These are phyloP conservation scores for Tyria jacobaeae DNA, from an alignment of 2,888 invertebrate genomes.

Conservation along the genomic window DNA sequence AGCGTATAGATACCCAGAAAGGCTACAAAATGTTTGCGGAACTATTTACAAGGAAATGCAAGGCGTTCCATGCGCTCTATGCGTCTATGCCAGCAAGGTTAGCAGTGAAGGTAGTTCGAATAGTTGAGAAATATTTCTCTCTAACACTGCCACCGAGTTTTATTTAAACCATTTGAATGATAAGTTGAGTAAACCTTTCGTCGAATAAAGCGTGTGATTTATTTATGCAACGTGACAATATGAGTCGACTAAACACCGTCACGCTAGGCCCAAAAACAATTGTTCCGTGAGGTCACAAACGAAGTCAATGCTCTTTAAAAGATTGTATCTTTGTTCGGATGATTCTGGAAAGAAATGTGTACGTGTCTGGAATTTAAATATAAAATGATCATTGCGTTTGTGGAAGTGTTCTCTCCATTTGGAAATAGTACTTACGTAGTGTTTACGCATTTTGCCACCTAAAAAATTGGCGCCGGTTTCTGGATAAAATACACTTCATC, in stretches of 20 bases:
- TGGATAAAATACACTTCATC: constrained; percentile 44
- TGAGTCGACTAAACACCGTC: constrained; percentile 59
- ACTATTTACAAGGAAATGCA: constrained; percentile 75
- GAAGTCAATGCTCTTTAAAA: constrained; percentile 58
- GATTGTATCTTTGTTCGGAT: constrained; percentile 58
- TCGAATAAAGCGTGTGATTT: constrained; percentile 54
- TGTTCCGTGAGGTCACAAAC: constrained; percentile 55
- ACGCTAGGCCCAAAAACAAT: constrained; percentile 64
- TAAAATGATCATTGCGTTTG: constrained; percentile 47
- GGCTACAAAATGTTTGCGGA: constrained; percentile 67
- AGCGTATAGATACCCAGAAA: constrained; percentile 59
- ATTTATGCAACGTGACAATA: constrained; percentile 60
- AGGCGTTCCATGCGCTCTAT: constrained; percentile 41
- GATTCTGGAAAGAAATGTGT: constrained; percentile 60
- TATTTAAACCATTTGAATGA: constrained; percentile 43
- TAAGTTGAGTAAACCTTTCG: constrained; percentile 38
- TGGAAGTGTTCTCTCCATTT: constrained; percentile 40
- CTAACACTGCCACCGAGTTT: constrained; percentile 46
- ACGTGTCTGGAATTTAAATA: constrained; percentile 58
- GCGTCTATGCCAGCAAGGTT: constrained; percentile 71
- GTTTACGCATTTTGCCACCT: constrained; percentile 51
- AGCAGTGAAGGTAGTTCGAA: constrained; percentile 74
- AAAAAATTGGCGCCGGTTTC: constrained; percentile 58
- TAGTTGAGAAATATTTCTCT: constrained; percentile 71
- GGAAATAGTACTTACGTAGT: constrained; percentile 52